These are phyloP conservation scores for Cyclophora punctaria DNA, from an alignment of 2,888 invertebrate genomes.

Conservation along the genomic window DNA sequence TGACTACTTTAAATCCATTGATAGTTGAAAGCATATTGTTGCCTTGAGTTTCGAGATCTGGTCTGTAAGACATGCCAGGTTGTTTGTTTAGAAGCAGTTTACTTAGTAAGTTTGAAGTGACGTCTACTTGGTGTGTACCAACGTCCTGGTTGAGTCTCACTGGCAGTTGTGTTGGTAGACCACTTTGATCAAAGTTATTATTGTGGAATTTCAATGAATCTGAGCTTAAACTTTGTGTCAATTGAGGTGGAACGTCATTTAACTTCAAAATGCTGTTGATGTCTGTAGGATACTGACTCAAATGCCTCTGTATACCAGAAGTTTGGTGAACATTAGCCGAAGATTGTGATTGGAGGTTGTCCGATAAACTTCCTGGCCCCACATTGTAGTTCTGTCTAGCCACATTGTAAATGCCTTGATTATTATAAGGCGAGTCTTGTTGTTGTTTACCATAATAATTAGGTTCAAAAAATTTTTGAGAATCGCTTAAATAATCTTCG, in stretches of 20 bases:
- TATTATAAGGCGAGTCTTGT: constrained; percentile 37
- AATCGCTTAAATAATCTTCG: constrained; percentile 42
- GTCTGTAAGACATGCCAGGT: constrained; percentile 34
- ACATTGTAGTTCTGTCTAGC: constrained; percentile 35
- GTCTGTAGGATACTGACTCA: constrained; percentile 37
- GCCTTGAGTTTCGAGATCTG: constrained; percentile 48
- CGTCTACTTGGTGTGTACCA: constrained; percentile 59
- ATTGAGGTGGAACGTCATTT: constrained; percentile 55
- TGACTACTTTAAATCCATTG: constrained; percentile 68
- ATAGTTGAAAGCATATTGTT: constrained; percentile 48
- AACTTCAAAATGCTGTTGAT: constrained; percentile 50
- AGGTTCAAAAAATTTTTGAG: constrained; percentile 38
- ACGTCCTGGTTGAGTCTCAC: constrained; percentile 62
- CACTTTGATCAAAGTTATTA: constrained; percentile 47
- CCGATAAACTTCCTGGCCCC: constrained; percentile 35
- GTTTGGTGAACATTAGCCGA: constrained; percentile 35
- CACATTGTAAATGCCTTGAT: constrained; percentile 31
- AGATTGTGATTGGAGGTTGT: constrained; percentile 40
- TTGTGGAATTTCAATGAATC: constrained; percentile 44
- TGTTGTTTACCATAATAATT: constrained; percentile 41
- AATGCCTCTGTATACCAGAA: constrained; percentile 36
- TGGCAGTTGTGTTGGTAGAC: constrained; percentile 50
- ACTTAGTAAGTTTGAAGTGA: constrained; percentile 46
- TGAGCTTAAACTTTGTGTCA: constrained; percentile 44
- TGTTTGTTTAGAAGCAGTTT: constrained; percentile 54